Conservation (phyloP, 2,888 invertebrate species). For the Tetragonula carbonaria region DNA sequence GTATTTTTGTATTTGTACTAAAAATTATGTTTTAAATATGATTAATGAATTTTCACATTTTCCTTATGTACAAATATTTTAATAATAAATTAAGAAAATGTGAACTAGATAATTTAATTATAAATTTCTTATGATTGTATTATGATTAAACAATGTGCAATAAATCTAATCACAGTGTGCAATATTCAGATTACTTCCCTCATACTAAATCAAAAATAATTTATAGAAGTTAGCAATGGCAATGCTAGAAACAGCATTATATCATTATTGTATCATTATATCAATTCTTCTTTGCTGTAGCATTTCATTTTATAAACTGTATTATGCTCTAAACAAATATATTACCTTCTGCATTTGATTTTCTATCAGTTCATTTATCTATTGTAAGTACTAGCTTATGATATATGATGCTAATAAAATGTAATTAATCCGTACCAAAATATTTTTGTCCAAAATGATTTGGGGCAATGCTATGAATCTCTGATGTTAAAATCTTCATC, state of each 20-base stretch:
- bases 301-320: background rate
- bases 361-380: conserved; percentile 52
- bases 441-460: conserved; percentile 99
- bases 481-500: conserved; percentile 98
- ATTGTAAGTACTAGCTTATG: conserved; percentile 45
- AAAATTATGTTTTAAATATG: background rate
- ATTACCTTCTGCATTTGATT: conserved; percentile 65
- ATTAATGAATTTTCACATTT: background rate
- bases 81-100: background rate
- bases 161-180: background rate
- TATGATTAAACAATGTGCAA: background rate
- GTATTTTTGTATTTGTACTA: background rate
- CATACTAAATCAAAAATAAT: background rate
- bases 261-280: background rate
- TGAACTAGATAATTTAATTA: too few species aligned
- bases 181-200: background rate
- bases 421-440: conserved; percentile 96
- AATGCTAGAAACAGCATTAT: conserved; percentile 18
- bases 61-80: background rate
- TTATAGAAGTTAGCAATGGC: conserved; percentile 7
- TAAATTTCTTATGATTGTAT: background rate
- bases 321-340: conserved; percentile 24
- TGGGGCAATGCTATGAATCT: conserved; percentile 97
- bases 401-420: conserved; percentile 66
- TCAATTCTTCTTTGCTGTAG: background rate